Evolutionary conservation across 2,888 invertebrate genomes (phyloP).

Genomic region (Ochropacha duplaris): DNA sequence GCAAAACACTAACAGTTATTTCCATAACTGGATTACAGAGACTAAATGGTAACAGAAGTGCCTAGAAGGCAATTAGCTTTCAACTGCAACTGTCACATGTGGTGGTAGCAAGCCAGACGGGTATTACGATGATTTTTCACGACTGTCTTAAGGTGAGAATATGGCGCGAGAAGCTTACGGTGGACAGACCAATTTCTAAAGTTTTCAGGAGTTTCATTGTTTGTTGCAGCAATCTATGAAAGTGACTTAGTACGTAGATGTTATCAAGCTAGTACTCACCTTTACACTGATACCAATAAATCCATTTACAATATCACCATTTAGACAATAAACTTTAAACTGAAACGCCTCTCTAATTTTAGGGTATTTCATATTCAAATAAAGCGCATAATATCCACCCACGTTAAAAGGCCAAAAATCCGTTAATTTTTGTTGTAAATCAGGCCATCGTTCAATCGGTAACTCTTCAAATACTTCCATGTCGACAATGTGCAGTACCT

Average conservation of each 20-base stretch:
- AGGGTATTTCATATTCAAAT: constrained; percentile 12
- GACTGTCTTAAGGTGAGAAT: too few relatives aligned
- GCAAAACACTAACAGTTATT: not conserved
- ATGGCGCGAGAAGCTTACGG: too few relatives aligned
- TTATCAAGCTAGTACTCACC: not conserved
- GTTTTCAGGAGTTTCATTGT: too few relatives aligned
- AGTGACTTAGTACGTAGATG: too few relatives aligned
- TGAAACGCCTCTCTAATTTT: constrained; percentile 13
- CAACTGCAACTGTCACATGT: too few relatives aligned
- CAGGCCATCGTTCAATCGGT: constrained; percentile 14
- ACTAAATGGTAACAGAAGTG: too few relatives aligned
- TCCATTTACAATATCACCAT: constrained; percentile 18
- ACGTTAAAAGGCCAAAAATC: constrained; percentile 11
- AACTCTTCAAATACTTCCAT: constrained; percentile 4
- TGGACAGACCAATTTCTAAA: too few relatives aligned
- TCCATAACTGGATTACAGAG: too few relatives aligned
- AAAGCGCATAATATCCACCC: constrained; percentile 10
- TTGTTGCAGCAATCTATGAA: too few relatives aligned
- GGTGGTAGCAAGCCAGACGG: too few relatives aligned
- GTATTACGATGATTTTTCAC: too few relatives aligned
- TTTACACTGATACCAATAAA: not conserved
- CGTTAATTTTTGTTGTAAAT: constrained; percentile 11
- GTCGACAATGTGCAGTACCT: not conserved
- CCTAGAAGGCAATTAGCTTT: too few relatives aligned
- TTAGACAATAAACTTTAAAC: constrained; percentile 20